Evolutionary conservation across 2,888 invertebrate species (phyloP).

Genomic region (Argyra leucocephala): DNA sequence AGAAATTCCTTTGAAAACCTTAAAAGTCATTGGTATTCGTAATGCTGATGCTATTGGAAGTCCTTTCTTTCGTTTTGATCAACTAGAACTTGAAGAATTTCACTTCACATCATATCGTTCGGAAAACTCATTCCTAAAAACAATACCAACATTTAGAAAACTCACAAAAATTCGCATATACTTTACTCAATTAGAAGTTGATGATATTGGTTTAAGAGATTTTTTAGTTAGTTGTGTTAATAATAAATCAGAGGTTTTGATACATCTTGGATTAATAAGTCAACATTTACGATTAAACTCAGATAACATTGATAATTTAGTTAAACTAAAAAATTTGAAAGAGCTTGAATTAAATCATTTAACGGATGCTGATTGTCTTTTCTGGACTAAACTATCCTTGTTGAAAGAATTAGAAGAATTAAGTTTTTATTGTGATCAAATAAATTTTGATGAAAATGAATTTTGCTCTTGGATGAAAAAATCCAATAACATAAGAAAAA

Average conservation of each 20-base stretch:
- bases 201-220: slow-evolving; percentile 8
- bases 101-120: slow-evolving; percentile 4
- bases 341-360: slow-evolving; percentile 9
- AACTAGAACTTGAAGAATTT: slow-evolving; percentile 4
- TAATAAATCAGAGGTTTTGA: not conserved
- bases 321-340: slow-evolving; percentile 9
- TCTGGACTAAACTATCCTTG: slow-evolving; percentile 1
- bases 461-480: slow-evolving; percentile 10
- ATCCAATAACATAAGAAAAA: slow-evolving; percentile 8
- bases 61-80: not conserved
- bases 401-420: not conserved
- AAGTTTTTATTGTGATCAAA: not conserved
- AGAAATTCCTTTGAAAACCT: not conserved
- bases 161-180: slow-evolving; percentile 1
- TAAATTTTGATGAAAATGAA: slow-evolving; percentile 8
- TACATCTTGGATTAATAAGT: slow-evolving; percentile 8
- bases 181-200: slow-evolving; percentile 1
- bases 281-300: slow-evolving; percentile 5
- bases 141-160: slow-evolving; percentile 3
- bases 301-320: not conserved
- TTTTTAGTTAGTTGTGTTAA: slow-evolving; percentile 8
- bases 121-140: not conserved
- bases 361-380: slow-evolving; percentile 9
- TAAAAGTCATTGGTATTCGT: slow-evolving; percentile 4
- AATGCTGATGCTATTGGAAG: not conserved